These are phyloP conservation scores for Myoxocephalus aenaeus DNA, from an alignment of 2,797 vertebrate species.

Conservation along the genomic window DNA sequence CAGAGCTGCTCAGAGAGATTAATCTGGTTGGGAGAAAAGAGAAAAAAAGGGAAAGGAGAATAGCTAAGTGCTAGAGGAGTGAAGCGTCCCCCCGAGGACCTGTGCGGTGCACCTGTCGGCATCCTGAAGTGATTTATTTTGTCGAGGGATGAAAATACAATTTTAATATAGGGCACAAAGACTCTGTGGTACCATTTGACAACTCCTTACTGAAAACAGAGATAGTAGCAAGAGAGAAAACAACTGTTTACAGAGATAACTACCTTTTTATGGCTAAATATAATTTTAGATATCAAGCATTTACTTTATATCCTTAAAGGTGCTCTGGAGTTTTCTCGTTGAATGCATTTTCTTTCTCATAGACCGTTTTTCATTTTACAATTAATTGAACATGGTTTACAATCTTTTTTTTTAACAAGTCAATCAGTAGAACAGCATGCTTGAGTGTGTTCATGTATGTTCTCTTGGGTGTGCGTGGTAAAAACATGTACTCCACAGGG, in stretches of 20 bases:
- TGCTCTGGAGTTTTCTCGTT: neutral
- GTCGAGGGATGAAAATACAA: constrained; percentile 40
- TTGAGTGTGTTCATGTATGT: neutral
- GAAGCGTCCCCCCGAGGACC: constrained; percentile 45
- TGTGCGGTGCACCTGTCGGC: constrained; percentile 53
- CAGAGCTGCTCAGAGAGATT: constrained; percentile 51
- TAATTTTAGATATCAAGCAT: neutral
- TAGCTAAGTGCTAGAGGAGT: constrained; percentile 33
- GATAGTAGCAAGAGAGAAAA: neutral
- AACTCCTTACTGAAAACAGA: constrained; percentile 20
- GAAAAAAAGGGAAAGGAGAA: constrained; percentile 2
- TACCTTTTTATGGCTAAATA: constrained; percentile 10
- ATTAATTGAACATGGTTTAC: neutral
- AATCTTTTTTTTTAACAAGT: neutral
- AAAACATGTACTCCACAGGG: neutral
- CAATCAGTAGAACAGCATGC: neutral
- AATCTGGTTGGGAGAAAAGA: constrained; percentile 44
- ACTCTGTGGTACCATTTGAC: constrained; percentile 24
- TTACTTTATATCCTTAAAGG: neutral
- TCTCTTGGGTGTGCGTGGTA: neutral
- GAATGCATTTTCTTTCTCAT: neutral
- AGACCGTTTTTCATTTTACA: neutral
- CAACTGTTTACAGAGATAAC: neutral
- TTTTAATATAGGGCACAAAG: constrained; percentile 40
- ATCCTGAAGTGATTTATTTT: constrained; percentile 52